These are phyloP conservation scores for Bujurquina vittata DNA, from an alignment of 2,113 vertebrate genomes.

Conservation along the genomic window DNA sequence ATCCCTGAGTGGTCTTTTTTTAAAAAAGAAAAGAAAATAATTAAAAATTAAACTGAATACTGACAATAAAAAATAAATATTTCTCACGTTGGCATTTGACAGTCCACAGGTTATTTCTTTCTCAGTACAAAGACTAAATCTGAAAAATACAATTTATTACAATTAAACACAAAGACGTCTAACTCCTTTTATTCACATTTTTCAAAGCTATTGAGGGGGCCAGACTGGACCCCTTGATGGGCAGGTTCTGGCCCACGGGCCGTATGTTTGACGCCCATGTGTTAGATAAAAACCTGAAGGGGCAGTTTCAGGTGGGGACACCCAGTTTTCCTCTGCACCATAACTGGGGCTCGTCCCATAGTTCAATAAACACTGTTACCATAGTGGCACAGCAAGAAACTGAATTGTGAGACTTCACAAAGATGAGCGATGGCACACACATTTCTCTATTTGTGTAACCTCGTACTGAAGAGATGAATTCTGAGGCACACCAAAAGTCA, in stretches of 20 bases:
- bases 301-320: no score
- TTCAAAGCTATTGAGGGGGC: not conserved
- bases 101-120: no score
- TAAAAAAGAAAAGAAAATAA: not conserved
- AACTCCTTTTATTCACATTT: not conserved
- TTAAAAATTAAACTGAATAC: not conserved
- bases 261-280: not conserved
- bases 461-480: not conserved
- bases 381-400: not conserved
- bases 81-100: no score
- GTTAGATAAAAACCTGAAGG: no score
- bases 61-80: no score
- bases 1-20: no score
- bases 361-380: no score
- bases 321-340: no score
- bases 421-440: not conserved
- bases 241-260: rapidly evolving
- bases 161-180: not conserved
- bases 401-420: not conserved
- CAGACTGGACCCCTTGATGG: not conserved
- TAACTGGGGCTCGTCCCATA: no score
- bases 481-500: not conserved
- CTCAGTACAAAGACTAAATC: no score
- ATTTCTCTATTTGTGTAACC: not conserved
- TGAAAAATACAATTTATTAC: not conserved